phyloP scores from a whole-genome alignment of 2,888 invertebrate genomes.

The Schizaphis graminum region DNA sequence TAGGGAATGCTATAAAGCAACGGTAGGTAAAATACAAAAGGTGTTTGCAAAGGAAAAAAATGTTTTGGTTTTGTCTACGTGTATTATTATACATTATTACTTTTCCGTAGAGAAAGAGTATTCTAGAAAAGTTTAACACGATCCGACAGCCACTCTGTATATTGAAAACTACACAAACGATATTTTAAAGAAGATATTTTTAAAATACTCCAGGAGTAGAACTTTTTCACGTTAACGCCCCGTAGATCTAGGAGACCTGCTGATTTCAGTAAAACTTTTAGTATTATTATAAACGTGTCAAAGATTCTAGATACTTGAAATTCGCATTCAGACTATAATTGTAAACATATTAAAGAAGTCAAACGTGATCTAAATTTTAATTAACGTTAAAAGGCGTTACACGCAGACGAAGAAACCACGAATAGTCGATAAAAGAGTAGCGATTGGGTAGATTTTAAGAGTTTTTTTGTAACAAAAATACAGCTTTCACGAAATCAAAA shows the following conservation, averaged over 20 bases:
- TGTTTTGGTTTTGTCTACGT: background rate
- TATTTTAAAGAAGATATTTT: background rate
- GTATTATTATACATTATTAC: background rate
- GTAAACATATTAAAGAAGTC: background rate
- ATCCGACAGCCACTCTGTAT: background rate
- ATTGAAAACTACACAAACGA: background rate
- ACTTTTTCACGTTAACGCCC: background rate
- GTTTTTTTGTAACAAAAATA: background rate
- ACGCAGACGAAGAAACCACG: background rate
- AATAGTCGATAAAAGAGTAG: background rate
- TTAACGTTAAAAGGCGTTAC: background rate
- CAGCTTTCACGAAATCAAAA: background rate
- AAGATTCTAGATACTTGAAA: background rate
- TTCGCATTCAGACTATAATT: background rate
- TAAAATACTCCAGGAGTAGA: background rate
- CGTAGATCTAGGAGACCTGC: background rate
- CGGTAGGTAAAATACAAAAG: no score
- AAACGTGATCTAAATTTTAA: background rate
- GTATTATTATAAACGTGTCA: background rate
- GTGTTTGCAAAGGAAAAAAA: background rate
- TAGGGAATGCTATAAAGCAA: background rate
- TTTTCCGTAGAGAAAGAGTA: background rate
- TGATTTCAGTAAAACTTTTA: background rate
- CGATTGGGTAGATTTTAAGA: background rate
- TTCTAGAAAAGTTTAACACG: background rate